Percentiles rank a stretch among this genome's conserved stretches.
Evolutionary conservation across 1,140 invertebrate species (phyloP).

Genomic region (Chlorops oryzae): DNA sequence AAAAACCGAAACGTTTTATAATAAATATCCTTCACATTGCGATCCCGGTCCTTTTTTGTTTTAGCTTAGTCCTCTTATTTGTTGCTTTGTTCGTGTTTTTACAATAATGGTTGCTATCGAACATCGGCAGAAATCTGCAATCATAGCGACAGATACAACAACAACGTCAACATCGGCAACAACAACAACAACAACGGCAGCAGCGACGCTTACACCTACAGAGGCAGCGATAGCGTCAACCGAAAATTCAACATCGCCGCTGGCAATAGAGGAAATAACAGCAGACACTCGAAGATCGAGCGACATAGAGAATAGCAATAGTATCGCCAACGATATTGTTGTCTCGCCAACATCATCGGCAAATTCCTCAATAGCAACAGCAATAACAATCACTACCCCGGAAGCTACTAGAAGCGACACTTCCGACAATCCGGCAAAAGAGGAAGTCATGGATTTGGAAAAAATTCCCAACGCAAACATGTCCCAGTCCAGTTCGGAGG

Average conservation of each 20-base stretch:
- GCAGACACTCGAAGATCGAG: too few relatives aligned
- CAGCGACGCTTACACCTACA: slow-evolving; percentile 10
- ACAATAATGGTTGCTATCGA: slow-evolving; percentile 21
- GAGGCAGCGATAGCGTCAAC: slow-evolving; percentile 11
- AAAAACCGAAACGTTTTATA: background rate
- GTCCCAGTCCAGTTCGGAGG: too few relatives aligned
- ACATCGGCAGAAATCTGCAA: slow-evolving; percentile 28
- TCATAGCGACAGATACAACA: slow-evolving; percentile 16
- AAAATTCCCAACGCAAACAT: too few relatives aligned
- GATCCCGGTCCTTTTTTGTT: too few relatives aligned
- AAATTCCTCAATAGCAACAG: slow-evolving; percentile 11
- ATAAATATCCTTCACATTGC: background rate
- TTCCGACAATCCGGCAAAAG: background rate
- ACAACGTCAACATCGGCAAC: slow-evolving; percentile 3
- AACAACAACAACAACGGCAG: slow-evolving; percentile 8
- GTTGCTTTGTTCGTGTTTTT: background rate
- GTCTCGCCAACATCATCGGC: slow-evolving; percentile 7
- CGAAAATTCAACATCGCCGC: background rate
- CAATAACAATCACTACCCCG: background rate
- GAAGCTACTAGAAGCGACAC: background rate
- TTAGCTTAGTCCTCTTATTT: too few relatives aligned
- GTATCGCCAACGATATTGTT: slow-evolving; percentile 8
- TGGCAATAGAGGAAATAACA: too few relatives aligned
- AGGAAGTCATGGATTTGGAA: background rate
- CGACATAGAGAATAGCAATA: slow-evolving; percentile 27